Base-by-base conservation (phyloP, 2,888 invertebrate genomes). In the Lasioglossum marginatum region DNA sequence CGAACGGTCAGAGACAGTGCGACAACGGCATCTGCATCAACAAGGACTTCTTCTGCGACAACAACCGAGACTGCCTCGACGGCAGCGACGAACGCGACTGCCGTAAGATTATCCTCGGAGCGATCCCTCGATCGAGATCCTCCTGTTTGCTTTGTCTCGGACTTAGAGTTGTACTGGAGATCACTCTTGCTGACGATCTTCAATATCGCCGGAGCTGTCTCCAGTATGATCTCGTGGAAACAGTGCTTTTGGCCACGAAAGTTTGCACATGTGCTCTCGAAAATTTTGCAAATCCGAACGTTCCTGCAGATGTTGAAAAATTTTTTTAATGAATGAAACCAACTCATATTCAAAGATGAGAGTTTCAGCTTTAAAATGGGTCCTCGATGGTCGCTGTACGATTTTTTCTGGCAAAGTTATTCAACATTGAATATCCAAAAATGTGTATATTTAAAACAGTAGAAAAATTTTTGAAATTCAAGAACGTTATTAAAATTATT, bases 61-160 rank as follows among this genome's bases (percentile, higher is more conserved):
- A 95, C 5, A 95, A 95, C 19, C 79, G 90, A n/a, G 97, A 97
- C 91, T 97, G 97, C 91, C 93, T 93, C 19, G 95, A 96, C 82
- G 95, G 95, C 60, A 97, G 97, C 92, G 97, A 97, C 90, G 97
- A 97, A 95, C 91, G 90, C 37, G 93, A 96, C 88, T 97, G 97
- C 95, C 95, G 96, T 96, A 94, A 94, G 94, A 82, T 88, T 81
- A 52, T 85, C 37, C 40, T n/a, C 31, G 48, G 40, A 48, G 14
- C 40, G 19, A 72, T 73, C 31, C 27, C 14, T 60, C 60, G 60
- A 52, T n/a, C 31, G 60, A 4, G 60, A 27, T 31, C 27, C 60
- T 31, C 60, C 60, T 31, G 60, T 60, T 60, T 27, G 5, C n/a
- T 60, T 52, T 27, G 5, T 60, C 31, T n/a, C 23, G 52, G 52